Evolutionary conservation across 2,888 invertebrate genomes (phyloP), one percentile per base, ranked within the genome.

Genomic region (Kuschelorhynchus macadamiae): DNA sequence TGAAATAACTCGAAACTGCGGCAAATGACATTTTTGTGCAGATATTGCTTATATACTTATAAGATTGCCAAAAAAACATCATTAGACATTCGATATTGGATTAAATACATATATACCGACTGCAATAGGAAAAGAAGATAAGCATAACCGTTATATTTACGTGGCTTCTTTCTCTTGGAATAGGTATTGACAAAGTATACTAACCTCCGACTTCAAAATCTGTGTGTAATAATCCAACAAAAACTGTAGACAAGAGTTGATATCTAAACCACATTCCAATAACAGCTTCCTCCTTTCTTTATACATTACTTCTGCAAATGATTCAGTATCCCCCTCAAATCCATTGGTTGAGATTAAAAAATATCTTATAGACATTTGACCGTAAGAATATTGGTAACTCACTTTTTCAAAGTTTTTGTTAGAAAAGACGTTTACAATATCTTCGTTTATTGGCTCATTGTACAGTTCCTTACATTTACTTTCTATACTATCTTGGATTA

Each of bases 241-340:
- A 79, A 98, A 92, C 81, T 96, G 95, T 56, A 97, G 84, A 84
- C 97, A 98, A 66, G 97, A 98, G 81, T 94, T 93, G 25, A 97
- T 87, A 84, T 98, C 97, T 33, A 98, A 87, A 9, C 90, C 91
- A 70, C 88, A 89, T 52, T 85, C 85, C 49, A 87, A 82, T 47
- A 86, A 76, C 70, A 85, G 84, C 66, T 85, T 85, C 50, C 76
- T 80, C 30, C 84, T 75, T 47, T 78, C 78, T 20, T 75, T 74
- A 72, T 77, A 83, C 14, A 79, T 68, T 59, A 77, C 67, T 7
- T 73, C 72, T 5, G 80, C 77, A 14, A 18, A 33, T 0, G 46
- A 46, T 5, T 63, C 61, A 42, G 82, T 80, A 4, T 87, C 83
- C 64, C 85, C 84, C 57, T 86, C 85, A 0, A 84, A 82, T n/a